Conservation (phyloP, 2,113 vertebrate species). For the Rhinolophus ferrumequinum region DNA sequence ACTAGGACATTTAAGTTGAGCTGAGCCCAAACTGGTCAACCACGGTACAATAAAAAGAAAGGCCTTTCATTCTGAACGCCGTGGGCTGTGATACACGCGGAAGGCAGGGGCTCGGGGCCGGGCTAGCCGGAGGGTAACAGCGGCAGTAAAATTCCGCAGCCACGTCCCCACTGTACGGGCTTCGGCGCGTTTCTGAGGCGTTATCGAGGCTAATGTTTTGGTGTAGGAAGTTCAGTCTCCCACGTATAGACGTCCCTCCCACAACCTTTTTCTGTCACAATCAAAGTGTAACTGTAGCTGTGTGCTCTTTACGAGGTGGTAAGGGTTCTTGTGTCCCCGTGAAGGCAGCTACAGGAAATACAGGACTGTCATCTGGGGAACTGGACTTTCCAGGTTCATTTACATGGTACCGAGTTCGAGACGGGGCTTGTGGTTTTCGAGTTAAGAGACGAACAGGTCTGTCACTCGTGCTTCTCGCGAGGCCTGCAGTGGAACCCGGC, state of each 20-base stretch:
- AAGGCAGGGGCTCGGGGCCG: too few species aligned
- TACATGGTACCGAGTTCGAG: fast-evolving
- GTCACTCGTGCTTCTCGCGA: fast-evolving
- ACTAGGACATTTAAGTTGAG: background rate
- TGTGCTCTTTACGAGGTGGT: background rate
- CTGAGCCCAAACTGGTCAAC: background rate
- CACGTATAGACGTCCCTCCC: background rate
- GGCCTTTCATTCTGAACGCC: background rate
- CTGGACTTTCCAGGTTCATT: background rate
- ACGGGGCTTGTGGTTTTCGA: background rate
- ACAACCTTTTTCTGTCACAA: fast-evolving
- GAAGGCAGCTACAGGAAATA: background rate
- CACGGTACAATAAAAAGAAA: background rate
- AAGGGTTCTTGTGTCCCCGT: background rate
- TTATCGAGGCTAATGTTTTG: background rate
- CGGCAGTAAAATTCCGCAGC: background rate
- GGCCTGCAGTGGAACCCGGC: fast-evolving
- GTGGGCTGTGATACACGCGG: fast-evolving
- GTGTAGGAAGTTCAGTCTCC: background rate
- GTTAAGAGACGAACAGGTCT: background rate
- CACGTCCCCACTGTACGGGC: background rate
- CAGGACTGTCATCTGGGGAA: background rate
- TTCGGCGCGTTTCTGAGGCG: background rate
- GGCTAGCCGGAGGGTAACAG: too few species aligned
- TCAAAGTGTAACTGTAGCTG: background rate